These are phyloP conservation scores for Taxidea taxus DNA, from an alignment of 2,113 vertebrate genomes.

Conservation along the genomic window DNA sequence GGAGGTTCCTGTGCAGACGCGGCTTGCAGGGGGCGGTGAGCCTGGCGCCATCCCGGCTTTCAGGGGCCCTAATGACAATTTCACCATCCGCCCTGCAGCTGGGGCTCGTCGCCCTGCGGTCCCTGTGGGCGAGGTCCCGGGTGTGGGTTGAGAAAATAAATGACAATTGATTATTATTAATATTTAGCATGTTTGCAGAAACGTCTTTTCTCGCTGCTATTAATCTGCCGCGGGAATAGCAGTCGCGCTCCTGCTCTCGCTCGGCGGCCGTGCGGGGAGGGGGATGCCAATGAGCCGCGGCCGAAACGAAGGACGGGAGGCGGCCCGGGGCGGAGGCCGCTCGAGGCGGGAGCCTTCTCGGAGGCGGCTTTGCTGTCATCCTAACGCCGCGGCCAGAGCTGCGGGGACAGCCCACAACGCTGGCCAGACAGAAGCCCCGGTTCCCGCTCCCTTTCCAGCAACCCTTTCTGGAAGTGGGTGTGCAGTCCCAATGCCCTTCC, in stretches of 20 bases:
- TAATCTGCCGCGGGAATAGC: slow-evolving; percentile 93
- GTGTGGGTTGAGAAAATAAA: slow-evolving; percentile 87
- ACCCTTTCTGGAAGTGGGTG: accelerated
- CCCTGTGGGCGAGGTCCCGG: slow-evolving; percentile 84
- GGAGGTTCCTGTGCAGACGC: accelerated
- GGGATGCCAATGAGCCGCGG: slow-evolving; percentile 52
- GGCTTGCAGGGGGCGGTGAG: background rate
- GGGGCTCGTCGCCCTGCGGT: background rate
- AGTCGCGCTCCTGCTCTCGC: slow-evolving; percentile 80
- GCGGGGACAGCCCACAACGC: background rate
- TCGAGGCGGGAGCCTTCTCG: slow-evolving; percentile 16
- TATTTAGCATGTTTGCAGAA: slow-evolving; percentile 92
- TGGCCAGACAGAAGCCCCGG: accelerated
- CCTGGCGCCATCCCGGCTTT: background rate
- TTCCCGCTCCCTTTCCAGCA: background rate
- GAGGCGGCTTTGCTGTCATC: slow-evolving; percentile 57
- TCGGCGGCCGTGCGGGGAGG: slow-evolving; percentile 73
- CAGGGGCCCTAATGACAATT: background rate
- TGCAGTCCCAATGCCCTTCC: slow-evolving; percentile 6
- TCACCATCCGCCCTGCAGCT: background rate
- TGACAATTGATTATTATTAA: slow-evolving; percentile 95
- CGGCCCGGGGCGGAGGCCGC: background rate
- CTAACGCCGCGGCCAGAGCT: slow-evolving; percentile 46
- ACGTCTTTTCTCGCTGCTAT: slow-evolving; percentile 88
- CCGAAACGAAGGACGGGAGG: accelerated